Conservation (phyloP, 2,888 invertebrate genomes). For the Ceriagrion tenellum region DNA sequence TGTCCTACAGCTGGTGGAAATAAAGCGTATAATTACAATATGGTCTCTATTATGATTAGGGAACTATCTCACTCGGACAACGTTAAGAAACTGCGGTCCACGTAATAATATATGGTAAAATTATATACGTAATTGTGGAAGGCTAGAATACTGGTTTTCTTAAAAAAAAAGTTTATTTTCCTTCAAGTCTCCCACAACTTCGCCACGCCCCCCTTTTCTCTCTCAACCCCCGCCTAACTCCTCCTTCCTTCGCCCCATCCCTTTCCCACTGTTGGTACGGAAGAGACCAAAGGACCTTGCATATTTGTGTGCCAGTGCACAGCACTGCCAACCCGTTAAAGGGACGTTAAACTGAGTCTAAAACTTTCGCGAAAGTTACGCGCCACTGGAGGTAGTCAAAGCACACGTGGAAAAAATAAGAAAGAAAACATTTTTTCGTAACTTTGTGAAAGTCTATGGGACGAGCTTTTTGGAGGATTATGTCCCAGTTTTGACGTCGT, state of each 20-base stretch:
- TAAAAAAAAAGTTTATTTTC: no score
- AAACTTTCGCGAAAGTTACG: constrained; percentile 7
- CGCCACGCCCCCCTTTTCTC: background rate
- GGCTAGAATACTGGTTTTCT: no score
- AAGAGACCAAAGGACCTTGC: background rate
- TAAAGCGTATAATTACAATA: no score
- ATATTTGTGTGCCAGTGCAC: background rate
- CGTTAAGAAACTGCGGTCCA: no score
- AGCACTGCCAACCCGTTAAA: background rate
- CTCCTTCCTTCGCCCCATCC: background rate
- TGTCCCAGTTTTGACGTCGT: background rate
- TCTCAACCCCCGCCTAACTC: background rate
- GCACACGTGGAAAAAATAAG: background rate
- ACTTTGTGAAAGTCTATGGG: background rate
- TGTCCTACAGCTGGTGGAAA: no score
- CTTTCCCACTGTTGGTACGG: background rate
- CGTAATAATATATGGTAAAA: no score
- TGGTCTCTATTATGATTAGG: no score
- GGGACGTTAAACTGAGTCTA: constrained; percentile 16
- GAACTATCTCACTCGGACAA: no score
- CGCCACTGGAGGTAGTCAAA: background rate
- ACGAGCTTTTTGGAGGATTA: background rate
- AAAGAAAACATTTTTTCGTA: background rate
- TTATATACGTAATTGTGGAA: no score
- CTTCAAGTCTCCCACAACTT: background rate